Conservation (phyloP, 2,113 vertebrate genomes). For the Paracanthobrama guichenoti region DNA sequence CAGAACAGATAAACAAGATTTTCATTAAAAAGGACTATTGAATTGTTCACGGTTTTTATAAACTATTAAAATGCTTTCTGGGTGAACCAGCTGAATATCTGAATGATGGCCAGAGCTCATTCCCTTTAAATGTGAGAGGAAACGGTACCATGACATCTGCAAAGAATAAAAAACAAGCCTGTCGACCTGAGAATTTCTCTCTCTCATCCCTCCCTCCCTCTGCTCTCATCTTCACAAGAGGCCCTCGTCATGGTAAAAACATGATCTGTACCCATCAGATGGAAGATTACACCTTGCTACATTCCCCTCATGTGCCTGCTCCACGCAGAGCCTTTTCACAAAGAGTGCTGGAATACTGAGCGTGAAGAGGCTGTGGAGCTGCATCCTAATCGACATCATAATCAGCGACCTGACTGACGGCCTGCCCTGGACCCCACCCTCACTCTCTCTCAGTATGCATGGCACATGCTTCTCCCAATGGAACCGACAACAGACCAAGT, state of each 20-base stretch:
- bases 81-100: background rate
- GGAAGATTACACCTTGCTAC: constrained; percentile 69
- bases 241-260: constrained; percentile 73
- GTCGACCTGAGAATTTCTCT: constrained; percentile 31
- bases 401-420: constrained; percentile 22
- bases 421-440: constrained; percentile 2
- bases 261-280: constrained; percentile 74
- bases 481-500: constrained; percentile 32
- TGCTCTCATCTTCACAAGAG: constrained; percentile 60
- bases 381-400: constrained; percentile 61
- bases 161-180: constrained; percentile 28
- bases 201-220: constrained; percentile 11
- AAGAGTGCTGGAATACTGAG: constrained; percentile 67
- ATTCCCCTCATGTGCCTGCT: constrained; percentile 70
- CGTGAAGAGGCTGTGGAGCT: constrained; percentile 38
- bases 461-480: constrained; percentile 14
- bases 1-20: background rate
- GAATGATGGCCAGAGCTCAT: constrained; percentile 1
- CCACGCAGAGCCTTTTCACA: constrained; percentile 56
- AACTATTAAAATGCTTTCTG: constrained; percentile 7
- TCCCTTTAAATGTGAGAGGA: background rate
- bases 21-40: constrained; percentile 1
- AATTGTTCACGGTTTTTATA: background rate
- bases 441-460: constrained; percentile 17
- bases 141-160: background rate